phyloP scores from a whole-genome alignment of 2,888 invertebrate genomes.

The Saturnia japonica region DNA sequence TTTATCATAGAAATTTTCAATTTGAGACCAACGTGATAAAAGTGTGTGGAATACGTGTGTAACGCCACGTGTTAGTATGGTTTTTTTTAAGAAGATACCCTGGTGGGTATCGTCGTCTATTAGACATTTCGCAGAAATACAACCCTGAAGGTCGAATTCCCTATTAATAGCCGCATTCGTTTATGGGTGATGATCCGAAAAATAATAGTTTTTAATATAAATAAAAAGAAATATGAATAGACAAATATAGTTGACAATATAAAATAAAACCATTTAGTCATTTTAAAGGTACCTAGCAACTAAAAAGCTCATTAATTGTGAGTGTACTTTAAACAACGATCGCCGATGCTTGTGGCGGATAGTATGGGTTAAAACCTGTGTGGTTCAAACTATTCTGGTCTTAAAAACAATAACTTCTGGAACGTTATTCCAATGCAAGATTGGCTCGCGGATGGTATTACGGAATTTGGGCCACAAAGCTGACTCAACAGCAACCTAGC shows the following conservation, averaged over 20 bases:
- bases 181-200: slow-evolving; percentile 23
- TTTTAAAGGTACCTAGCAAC: slow-evolving; percentile 21
- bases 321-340: slow-evolving; percentile 66
- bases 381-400: slow-evolving; percentile 43
- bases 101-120: slow-evolving; percentile 25
- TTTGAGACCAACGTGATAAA: slow-evolving; percentile 48
- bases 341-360: slow-evolving; percentile 38
- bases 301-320: slow-evolving; percentile 55
- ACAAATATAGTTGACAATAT: background rate
- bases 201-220: background rate
- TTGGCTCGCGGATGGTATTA: slow-evolving; percentile 62
- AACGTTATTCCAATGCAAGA: slow-evolving; percentile 50
- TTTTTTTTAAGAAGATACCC: slow-evolving; percentile 45
- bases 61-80: slow-evolving; percentile 64
- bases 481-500: slow-evolving; percentile 77
- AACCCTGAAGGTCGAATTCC: slow-evolving; percentile 67
- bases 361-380: too few species aligned
- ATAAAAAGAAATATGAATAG: background rate
- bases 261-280: slow-evolving; percentile 10
- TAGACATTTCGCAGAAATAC: slow-evolving; percentile 56
- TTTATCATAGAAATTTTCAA: slow-evolving; percentile 5
- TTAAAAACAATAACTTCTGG: slow-evolving; percentile 38
- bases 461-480: slow-evolving; percentile 78
- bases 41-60: slow-evolving; percentile 61
- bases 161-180: slow-evolving; percentile 57